Evolutionary conservation across 2,113 vertebrate genomes (phyloP), one percentile per base, ranked within the genome.

Genomic region (Cranoglanis bouderius): DNA sequence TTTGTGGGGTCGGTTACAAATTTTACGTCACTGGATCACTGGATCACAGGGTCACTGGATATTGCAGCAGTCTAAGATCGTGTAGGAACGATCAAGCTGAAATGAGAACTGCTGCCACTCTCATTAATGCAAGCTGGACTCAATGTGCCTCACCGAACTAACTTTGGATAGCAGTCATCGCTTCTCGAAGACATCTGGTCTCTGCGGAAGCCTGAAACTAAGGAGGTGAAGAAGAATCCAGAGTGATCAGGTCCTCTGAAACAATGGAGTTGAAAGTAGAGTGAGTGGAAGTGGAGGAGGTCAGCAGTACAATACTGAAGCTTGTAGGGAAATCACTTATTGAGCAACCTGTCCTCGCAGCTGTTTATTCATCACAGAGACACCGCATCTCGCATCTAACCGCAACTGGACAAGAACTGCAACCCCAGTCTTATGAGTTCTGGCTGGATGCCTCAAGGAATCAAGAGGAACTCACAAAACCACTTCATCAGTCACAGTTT

Each of bases 341-440:
- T 12, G 53, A 59, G n/a, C 35, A 82, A 55, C 55, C 19, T 32
- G 19, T 38, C 35, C 82, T 13, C 5, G 32, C 57, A 77, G 55
- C 70, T 53, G 67, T 89, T 90, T 87, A 51, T 63, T 88, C 63
- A 70, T 46, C 85, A 40, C 65, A 13, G 18, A 65, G 82, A 87
- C 57, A 72, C 16, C 26, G n/a, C 85, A 80, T 90, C 82, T 89
- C 85, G 63, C 87, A 89, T 59, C 55, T 38, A 49, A 24, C 38
- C 61, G 38, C 38, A 67, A 59, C 35, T 43, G 8, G 29, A 24
- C 43, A 80, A n/a, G 16, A 43, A 59, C 55, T 59, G 74, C 72
- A 90, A 70, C 51, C 87, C 43, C n/a, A 46, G 38, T 72, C 84
- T 85, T 49, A 9, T 9, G 24, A 43, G 78, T 74, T 65, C 65